These are phyloP conservation scores for Rhamphomyia laevipes DNA, from an alignment of 2,888 invertebrate species.

Conservation along the genomic window DNA sequence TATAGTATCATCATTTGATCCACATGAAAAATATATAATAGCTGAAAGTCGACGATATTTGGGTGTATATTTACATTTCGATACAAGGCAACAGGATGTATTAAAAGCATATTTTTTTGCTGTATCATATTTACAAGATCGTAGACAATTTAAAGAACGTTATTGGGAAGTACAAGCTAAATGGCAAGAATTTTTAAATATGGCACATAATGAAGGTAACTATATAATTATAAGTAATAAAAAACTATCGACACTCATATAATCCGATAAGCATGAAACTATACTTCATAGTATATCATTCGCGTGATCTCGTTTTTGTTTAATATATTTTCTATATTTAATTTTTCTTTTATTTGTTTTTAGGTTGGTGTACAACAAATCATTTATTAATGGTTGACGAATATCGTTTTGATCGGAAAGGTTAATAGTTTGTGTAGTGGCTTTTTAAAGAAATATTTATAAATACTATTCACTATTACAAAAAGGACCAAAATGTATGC, in stretches of 20 bases:
- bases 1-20: constrained; percentile 37
- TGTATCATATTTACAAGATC: constrained; percentile 36
- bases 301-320: too few species aligned
- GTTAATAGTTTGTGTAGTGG: constrained; percentile 18
- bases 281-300: too few species aligned
- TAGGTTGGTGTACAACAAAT: constrained; percentile 48
- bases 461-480: neutral
- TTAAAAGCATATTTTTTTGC: constrained; percentile 38
- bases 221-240: neutral
- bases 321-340: neutral
- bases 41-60: constrained; percentile 34
- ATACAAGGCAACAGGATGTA: constrained; percentile 35
- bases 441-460: neutral
- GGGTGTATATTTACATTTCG: constrained; percentile 37
- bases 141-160: constrained; percentile 38
- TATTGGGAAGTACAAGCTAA: constrained; percentile 41
- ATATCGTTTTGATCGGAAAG: constrained; percentile 43
- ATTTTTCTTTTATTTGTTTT: constrained; percentile 7
- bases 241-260: too few species aligned
- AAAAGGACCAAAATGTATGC: neutral
- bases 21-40: constrained; percentile 36
- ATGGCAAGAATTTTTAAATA: constrained; percentile 39
- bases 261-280: too few species aligned
- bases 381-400: constrained; percentile 48
- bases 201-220: constrained; percentile 36